Conservation (phyloP, 2,113 vertebrate species). For the Myotis brandtii region DNA sequence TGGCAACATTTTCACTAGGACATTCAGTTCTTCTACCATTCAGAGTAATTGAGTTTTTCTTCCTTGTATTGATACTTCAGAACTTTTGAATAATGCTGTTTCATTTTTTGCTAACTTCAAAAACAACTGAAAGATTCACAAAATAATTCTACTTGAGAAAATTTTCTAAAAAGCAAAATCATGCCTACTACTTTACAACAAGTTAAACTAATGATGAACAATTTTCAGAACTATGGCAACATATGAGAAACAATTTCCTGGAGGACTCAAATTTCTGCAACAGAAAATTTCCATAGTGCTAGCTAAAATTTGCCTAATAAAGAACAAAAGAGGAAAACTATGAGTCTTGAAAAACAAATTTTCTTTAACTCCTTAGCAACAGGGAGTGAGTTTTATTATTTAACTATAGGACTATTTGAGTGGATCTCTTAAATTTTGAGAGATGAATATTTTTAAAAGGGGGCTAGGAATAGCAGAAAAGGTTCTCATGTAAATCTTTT, state of each 20-base stretch:
- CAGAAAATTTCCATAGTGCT: slow-evolving; percentile 36
- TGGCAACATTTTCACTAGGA: background rate
- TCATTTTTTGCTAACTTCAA: slow-evolving; percentile 45
- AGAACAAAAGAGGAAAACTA: slow-evolving; percentile 23
- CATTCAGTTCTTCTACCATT: background rate
- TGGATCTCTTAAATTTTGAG: background rate
- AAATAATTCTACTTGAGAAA: slow-evolving; percentile 38
- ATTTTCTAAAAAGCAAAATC: slow-evolving; percentile 49
- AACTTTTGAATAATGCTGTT: slow-evolving; percentile 16
- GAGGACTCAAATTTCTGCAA: slow-evolving; percentile 23
- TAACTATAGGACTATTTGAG: slow-evolving; percentile 24
- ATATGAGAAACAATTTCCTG: background rate
- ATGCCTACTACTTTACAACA: slow-evolving; percentile 27
- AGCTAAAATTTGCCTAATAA: slow-evolving; percentile 43
- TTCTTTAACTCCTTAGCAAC: slow-evolving; percentile 43
- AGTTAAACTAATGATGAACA: slow-evolving; percentile 56
- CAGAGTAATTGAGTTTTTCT: slow-evolving; percentile 5
- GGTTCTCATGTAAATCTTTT: background rate
- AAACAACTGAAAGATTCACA: slow-evolving; percentile 36
- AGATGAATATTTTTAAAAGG: slow-evolving; percentile 11
- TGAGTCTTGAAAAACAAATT: background rate
- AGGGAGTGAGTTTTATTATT: slow-evolving; percentile 9
- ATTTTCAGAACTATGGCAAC: slow-evolving; percentile 50
- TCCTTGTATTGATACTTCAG: background rate
- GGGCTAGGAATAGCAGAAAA: background rate